Conservation (phyloP, 1,140 invertebrate genomes). For the Acromyrmex echinatior region DNA sequence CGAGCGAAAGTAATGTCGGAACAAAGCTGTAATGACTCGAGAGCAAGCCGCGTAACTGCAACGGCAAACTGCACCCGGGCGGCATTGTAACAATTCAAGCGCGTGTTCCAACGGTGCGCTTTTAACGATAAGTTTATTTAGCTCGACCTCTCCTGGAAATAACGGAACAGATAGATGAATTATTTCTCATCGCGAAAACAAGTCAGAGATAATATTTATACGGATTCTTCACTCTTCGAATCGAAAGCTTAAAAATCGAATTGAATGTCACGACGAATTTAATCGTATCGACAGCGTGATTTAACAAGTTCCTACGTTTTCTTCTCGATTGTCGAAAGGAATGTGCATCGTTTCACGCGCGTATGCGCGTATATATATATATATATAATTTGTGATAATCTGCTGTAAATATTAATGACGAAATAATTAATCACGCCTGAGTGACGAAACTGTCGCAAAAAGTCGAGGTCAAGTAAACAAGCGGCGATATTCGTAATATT, state of each 20-base stretch:
- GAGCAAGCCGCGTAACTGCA: conserved; percentile 29
- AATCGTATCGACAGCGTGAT: conserved; percentile 14
- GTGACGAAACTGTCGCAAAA: not conserved
- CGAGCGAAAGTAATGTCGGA: conserved; percentile 38
- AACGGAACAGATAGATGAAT: not conserved
- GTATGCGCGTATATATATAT: not conserved
- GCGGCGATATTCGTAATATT: conserved; percentile 2
- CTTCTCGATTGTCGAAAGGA: conserved; percentile 33
- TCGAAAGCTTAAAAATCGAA: conserved; percentile 21
- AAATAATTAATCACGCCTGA: conserved; percentile 31
- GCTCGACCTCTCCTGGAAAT: not conserved
- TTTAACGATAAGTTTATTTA: conserved; percentile 45
- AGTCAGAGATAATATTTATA: conserved; percentile 23
- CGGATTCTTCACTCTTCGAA: conserved; percentile 2
- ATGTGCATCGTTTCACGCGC: not conserved
- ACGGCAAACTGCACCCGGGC: conserved; percentile 23
- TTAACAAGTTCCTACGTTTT: conserved; percentile 20
- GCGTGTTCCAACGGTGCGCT: not conserved
- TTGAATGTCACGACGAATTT: conserved; percentile 22
- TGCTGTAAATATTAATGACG: conserved; percentile 19
- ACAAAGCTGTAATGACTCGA: conserved; percentile 30
- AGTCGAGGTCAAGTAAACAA: conserved; percentile 17
- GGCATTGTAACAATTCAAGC: conserved; percentile 31
- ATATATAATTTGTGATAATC: conserved; percentile 36
- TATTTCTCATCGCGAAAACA: not conserved